Conservation (phyloP, 2,113 vertebrate genomes). For the Synodontis membranacea region DNA sequence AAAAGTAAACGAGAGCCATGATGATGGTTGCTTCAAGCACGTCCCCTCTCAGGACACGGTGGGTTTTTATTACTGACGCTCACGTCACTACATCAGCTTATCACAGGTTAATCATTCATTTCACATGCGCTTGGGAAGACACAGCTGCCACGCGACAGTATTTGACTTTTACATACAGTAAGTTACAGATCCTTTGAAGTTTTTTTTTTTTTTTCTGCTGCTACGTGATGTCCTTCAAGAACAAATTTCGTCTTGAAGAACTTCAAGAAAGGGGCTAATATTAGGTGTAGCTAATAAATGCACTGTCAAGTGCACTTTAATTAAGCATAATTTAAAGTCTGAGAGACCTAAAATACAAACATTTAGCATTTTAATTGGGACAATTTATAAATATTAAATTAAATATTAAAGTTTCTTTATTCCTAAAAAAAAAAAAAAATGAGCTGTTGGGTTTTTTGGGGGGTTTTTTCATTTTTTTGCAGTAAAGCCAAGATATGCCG, state of each 20-base stretch:
- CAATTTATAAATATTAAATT: neutral
- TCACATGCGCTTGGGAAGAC: conserved; percentile 5
- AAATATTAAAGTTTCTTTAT: neutral
- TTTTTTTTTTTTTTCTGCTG: neutral
- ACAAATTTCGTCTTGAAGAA: no score
- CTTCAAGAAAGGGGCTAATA: neutral
- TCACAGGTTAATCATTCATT: conserved; percentile 29
- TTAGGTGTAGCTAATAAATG: no score
- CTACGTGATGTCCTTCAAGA: neutral
- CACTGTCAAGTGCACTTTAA: neutral
- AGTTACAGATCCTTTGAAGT: neutral
- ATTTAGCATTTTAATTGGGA: neutral
- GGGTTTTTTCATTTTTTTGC: neutral
- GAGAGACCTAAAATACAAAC: neutral
- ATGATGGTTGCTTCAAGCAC: conserved; percentile 45
- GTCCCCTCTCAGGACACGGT: neutral
- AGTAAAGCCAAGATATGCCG: neutral
- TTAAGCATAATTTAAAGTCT: neutral
- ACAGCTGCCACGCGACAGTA: conserved; percentile 2
- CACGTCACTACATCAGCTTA: neutral
- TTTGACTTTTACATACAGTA: neutral
- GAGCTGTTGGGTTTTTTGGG: no score
- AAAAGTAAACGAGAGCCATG: conserved; percentile 54
- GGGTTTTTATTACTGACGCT: neutral
- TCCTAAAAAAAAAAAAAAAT: neutral